Base-by-base conservation (phyloP, 2,888 invertebrate genomes). In the Epinotia brunnichana region DNA sequence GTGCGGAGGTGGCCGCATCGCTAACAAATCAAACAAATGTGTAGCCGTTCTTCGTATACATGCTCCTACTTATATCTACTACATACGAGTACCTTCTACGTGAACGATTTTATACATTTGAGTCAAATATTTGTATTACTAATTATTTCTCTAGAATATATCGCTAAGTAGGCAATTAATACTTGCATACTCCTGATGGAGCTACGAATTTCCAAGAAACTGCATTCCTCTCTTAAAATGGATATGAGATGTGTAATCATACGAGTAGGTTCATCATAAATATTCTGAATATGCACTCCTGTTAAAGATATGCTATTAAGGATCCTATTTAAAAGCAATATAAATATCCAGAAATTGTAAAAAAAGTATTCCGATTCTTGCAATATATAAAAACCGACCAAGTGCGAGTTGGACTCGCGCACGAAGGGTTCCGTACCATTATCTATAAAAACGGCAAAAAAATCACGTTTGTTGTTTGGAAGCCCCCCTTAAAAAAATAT, bases 1-100 rank as follows among this genome's bases (percentile, higher is more conserved):
- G 63, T 66, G 72, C 68, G 73, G 62, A 69, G 68, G 62, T 39
- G 62, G 51, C 62, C 63, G 67, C 67, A 39, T 41, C 48, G 72
- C 62, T 57, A 39, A 69, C 87, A 85, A 87, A 85, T 85, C 83
- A 84, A 83, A 80, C 78, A 77, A 61, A 56, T 48, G 67, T 67
- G 17, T 11, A 41, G 51, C 56, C 57, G 29, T 62, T 61, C 39
- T 56, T 51, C 39, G 67, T 56, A n/a, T n/a, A 51, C 21, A 11
- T 11, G 4, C 17, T 54, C n/a, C 1, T 15, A 44, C 5, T 0
- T 44, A 3, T 44, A 48, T 35, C 35, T 35, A 41, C n/a, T n/a
- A 48, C n/a, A 5, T 48, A 48, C n/a, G 48, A 48, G 35, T 35
- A 9, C 35, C 35, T 35, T 35, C 35, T 35, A 35, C 11, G 39